These are phyloP conservation scores for Luscinia luscinia DNA, from an alignment of 2,797 vertebrate genomes.

Conservation along the genomic window DNA sequence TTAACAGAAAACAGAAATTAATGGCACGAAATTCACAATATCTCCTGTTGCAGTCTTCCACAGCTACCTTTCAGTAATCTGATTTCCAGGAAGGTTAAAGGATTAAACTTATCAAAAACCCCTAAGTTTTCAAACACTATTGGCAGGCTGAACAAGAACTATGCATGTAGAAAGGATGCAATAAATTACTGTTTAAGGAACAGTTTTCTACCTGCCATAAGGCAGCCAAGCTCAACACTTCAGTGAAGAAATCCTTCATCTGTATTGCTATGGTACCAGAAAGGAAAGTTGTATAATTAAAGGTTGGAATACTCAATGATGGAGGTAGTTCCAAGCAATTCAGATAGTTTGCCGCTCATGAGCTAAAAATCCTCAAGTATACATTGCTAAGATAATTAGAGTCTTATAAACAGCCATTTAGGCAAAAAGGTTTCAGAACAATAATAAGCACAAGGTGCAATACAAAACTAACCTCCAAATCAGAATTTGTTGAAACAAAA, in stretches of 20 bases:
- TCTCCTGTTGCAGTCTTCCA: neutral
- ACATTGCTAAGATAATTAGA: neutral
- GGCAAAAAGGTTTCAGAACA: neutral
- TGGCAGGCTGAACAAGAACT: neutral
- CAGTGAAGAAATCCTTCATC: neutral
- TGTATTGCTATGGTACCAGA: neutral
- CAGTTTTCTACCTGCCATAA: neutral
- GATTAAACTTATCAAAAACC: neutral
- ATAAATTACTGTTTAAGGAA: neutral
- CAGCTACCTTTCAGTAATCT: neutral
- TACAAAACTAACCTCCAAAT: neutral
- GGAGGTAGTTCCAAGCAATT: neutral
- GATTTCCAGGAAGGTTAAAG: neutral
- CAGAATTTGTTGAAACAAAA: neutral
- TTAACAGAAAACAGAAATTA: neutral
- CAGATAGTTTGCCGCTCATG: neutral
- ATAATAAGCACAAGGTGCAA: neutral
- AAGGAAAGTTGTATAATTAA: neutral
- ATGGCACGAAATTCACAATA: neutral
- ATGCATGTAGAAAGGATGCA: neutral
- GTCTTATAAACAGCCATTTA: neutral
- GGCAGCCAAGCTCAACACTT: neutral
- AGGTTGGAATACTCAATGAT: neutral
- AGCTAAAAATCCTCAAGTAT: neutral
- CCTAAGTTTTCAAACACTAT: neutral